Conservation (phyloP, 2,888 invertebrate genomes). For the Gibbula magus region DNA sequence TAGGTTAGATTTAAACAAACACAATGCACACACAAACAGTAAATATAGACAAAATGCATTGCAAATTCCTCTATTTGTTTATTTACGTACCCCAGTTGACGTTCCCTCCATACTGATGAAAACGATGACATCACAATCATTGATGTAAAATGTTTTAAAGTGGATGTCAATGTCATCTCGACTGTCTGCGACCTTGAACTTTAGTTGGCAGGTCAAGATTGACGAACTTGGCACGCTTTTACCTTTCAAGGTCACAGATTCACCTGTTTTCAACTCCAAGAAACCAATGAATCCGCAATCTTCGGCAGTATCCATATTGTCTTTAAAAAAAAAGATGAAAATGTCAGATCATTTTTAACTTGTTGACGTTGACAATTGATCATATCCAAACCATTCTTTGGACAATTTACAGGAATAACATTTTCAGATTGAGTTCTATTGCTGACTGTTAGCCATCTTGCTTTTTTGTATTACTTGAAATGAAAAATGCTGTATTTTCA, state of each 20-base stretch:
- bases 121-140: slow-evolving; percentile 37
- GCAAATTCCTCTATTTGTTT: too few relatives aligned
- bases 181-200: slow-evolving; percentile 38
- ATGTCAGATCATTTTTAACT: too few relatives aligned
- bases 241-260: slow-evolving; percentile 16
- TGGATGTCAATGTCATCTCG: slow-evolving; percentile 38
- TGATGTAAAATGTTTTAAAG: slow-evolving; percentile 36
- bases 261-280: slow-evolving; percentile 8
- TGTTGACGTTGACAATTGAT: too few relatives aligned
- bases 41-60: too few relatives aligned
- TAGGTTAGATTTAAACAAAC: too few relatives aligned
- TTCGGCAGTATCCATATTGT: slow-evolving; percentile 26
- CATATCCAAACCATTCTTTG: too few relatives aligned
- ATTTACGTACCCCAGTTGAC: slow-evolving; percentile 21
- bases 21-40: too few relatives aligned
- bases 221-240: background rate
- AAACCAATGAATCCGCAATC: slow-evolving; percentile 22
- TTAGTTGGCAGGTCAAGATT: slow-evolving; percentile 13
- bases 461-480: too few relatives aligned
- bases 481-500: too few relatives aligned
- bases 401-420: too few relatives aligned
- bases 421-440: too few relatives aligned
- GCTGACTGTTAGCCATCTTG: too few relatives aligned
- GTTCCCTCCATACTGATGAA: slow-evolving; percentile 37
- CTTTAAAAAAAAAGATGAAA: background rate